Evolutionary conservation across 2,113 vertebrate genomes (phyloP), one percentile per base, ranked within the genome.

Genomic region (Brachypodius melanocephalos): DNA sequence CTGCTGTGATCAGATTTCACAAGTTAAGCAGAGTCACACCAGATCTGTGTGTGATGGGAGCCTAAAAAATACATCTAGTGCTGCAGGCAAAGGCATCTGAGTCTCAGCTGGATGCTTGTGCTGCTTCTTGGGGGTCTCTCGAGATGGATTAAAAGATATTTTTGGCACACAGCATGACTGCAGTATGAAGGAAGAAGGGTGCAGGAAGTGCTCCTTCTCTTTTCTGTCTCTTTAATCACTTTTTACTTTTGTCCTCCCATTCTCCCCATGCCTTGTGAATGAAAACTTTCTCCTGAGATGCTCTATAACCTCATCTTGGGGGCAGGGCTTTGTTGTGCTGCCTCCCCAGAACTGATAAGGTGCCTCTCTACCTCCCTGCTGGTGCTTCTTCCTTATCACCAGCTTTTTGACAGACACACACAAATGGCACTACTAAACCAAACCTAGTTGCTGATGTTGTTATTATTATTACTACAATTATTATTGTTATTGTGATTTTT

Each of bases 1-100:
- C 13, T 85, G 57, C 83, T 85, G 66, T 57, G 93, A 89, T 90
- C 94, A 74, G 43, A 48, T 92, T 89, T 92, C 78, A 84, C 48
- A 66, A 78, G 69, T 51, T 25, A 36, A 82, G 71, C 20, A 32
- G 46, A 73, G n/a, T 66, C 16, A 4, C 68, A 34, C 29, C 72
- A 63, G 36, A 59, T 54, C 61, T 25, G 25, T 54, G 52, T 1
- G 0, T 54, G 61, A 83, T 78, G 69, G 32, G 38, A 85, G 63
- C 67, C 80, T 80, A 36, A 55, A 76, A 80, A 85, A 59, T 13
- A 20, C 34, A 51, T 17, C 68, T 22, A 45, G 22, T 42, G 82
- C 77, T 93, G 59, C 65, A 71, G 87, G 79, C 71, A 85, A 81
- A 88, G 69, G 43, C 62, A 38, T 28, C 69, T 45, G 34, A 51